phyloP scores from a whole-genome alignment of 2,797 vertebrate species.

The Sardinella longiceps region DNA sequence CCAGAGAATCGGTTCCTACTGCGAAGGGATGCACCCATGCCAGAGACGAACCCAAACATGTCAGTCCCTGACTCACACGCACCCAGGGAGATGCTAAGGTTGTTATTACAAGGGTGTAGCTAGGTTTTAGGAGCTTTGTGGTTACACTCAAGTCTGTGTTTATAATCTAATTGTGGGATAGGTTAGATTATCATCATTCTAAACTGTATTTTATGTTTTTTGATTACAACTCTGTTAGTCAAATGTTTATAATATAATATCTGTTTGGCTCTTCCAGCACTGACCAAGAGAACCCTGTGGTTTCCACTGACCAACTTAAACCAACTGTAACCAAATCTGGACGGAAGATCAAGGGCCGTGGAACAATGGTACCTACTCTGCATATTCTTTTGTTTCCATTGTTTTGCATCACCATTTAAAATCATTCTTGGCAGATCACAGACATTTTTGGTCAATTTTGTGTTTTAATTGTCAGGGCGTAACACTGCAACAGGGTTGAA shows the following conservation, averaged over 20 bases:
- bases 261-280: constrained; percentile 72
- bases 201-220: background rate
- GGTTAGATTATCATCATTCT: background rate
- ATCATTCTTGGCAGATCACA: background rate
- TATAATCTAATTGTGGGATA: background rate
- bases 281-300: constrained; percentile 71
- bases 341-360: constrained; percentile 95
- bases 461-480: background rate
- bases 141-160: background rate
- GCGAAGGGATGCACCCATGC: constrained; percentile 84
- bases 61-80: constrained; percentile 63
- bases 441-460: background rate
- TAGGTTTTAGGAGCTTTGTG: background rate
- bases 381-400: background rate
- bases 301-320: constrained; percentile 79
- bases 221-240: background rate
- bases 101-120: constrained; percentile 4
- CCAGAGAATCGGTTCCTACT: constrained; percentile 97
- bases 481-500: background rate
- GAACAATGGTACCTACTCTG: constrained; percentile 87
- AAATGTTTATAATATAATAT: background rate
- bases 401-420: constrained; percentile 6
- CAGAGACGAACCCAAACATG: constrained; percentile 79
- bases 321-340: constrained; percentile 95
- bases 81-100: constrained; percentile 11